A percentile compares a stretch with the other conserved stretches of the same genome.
Conservation (phyloP, 2,113 vertebrate genomes). For the Engraulis encrasicolus region DNA sequence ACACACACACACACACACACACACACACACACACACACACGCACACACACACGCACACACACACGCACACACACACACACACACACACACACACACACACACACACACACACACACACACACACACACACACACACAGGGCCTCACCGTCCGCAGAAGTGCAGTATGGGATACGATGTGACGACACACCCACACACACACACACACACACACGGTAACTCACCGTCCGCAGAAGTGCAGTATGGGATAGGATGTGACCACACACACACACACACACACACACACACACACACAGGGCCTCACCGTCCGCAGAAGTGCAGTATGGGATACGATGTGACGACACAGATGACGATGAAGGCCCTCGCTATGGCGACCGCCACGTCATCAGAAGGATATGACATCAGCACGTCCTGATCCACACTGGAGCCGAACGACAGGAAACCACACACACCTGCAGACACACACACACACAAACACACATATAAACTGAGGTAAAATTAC, state of each 20-base stretch:
- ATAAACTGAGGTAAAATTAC: no score
- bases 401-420: constrained; percentile 88
- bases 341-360: constrained; percentile 91
- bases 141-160: constrained; percentile 95
- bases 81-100: not conserved
- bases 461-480: not conserved
- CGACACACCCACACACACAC: constrained; percentile 67
- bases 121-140: not conserved
- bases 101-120: not conserved
- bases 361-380: constrained; percentile 88
- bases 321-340: constrained; percentile 96
- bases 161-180: constrained; percentile 95
- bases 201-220: constrained; percentile 48
- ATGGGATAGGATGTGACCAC: constrained; percentile 96
- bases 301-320: constrained; percentile 97
- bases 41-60: not conserved
- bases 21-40: not conserved
- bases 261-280: constrained; percentile 43
- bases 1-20: constrained; percentile 3
- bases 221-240: constrained; percentile 97
- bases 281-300: constrained; percentile 49
- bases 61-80: no score
- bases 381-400: constrained; percentile 93
- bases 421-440: constrained; percentile 89
- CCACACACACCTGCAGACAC: constrained; percentile 86